Evolutionary conservation across 2,888 invertebrate species (phyloP).

Genomic region (Prionchulus punctatus): DNA sequence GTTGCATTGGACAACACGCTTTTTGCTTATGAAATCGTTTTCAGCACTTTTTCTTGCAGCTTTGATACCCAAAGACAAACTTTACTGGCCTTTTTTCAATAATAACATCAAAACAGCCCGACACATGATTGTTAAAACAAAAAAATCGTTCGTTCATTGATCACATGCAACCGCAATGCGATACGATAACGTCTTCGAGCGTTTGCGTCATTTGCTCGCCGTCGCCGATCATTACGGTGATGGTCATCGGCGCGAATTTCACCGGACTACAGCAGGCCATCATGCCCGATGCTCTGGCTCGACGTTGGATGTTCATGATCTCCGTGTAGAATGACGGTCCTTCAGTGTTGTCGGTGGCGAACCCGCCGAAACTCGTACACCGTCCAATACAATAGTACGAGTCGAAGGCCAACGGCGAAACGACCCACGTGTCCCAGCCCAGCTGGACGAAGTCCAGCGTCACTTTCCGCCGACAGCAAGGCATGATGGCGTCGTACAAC

Average conservation of each 20-base stretch:
- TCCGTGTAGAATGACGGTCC: slow-evolving; percentile 12
- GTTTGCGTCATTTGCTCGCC: slow-evolving; percentile 12
- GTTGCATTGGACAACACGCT: too few species aligned
- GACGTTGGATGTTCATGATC: slow-evolving; percentile 5
- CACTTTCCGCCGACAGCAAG: slow-evolving; percentile 10
- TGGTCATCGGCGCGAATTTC: slow-evolving; percentile 10
- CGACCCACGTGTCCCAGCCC: slow-evolving; percentile 10
- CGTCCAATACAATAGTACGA: slow-evolving; percentile 13
- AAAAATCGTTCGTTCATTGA: too few species aligned
- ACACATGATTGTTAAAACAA: too few species aligned
- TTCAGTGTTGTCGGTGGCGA: neutral
- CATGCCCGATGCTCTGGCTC: neutral
- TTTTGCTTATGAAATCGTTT: too few species aligned
- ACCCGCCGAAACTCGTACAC: slow-evolving; percentile 9
- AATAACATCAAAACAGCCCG: too few species aligned
- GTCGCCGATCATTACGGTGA: slow-evolving; percentile 1
- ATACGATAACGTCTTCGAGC: slow-evolving; percentile 13
- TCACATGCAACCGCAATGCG: slow-evolving; percentile 14
- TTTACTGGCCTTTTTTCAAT: too few species aligned
- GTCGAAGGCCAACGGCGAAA: slow-evolving; percentile 8
- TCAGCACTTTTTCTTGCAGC: too few species aligned
- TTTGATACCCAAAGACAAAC: too few species aligned
- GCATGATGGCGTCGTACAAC: slow-evolving; percentile 3
- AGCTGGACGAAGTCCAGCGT: slow-evolving; percentile 8
- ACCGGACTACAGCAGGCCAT: slow-evolving; percentile 13